phyloP scores from a whole-genome alignment of 2,888 invertebrate genomes.

The Dyspetes luteomarginatus region DNA sequence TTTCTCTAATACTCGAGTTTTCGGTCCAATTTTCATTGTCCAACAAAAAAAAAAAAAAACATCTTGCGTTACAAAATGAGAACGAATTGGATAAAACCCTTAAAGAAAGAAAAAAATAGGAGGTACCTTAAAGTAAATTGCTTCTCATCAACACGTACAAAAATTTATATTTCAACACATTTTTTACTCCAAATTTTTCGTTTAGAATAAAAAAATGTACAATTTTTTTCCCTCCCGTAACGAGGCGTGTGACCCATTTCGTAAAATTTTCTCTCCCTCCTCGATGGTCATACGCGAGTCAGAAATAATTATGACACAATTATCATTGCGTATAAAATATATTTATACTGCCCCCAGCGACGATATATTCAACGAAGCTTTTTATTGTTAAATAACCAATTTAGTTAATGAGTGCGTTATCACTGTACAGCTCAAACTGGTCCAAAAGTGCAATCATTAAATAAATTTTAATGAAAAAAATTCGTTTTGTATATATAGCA shows the following conservation, averaged over 20 bases:
- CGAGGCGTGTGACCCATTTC: neutral
- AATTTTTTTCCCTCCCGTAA: neutral
- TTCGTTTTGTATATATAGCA: neutral
- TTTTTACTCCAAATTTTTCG: neutral
- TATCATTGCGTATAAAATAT: neutral
- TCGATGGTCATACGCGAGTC: neutral
- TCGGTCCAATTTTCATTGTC: neutral
- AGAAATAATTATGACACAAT: neutral
- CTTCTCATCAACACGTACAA: neutral
- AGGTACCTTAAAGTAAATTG: no score
- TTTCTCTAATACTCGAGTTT: constrained; percentile 34
- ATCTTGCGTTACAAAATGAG: neutral
- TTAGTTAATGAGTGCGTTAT: no score
- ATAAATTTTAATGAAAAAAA: neutral
- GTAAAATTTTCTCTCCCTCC: constrained; percentile 3
- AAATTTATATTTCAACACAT: neutral
- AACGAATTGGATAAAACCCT: neutral
- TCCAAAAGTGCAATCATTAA: neutral
- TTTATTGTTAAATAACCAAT: no score
- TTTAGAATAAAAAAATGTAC: neutral
- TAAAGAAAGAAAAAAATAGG: neutral
- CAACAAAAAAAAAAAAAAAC: neutral
- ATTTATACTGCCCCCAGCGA: no score
- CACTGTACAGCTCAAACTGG: no score
- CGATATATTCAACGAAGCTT: no score